Base-by-base conservation (phyloP, 2,113 vertebrate genomes). In the Lonchura striata region DNA sequence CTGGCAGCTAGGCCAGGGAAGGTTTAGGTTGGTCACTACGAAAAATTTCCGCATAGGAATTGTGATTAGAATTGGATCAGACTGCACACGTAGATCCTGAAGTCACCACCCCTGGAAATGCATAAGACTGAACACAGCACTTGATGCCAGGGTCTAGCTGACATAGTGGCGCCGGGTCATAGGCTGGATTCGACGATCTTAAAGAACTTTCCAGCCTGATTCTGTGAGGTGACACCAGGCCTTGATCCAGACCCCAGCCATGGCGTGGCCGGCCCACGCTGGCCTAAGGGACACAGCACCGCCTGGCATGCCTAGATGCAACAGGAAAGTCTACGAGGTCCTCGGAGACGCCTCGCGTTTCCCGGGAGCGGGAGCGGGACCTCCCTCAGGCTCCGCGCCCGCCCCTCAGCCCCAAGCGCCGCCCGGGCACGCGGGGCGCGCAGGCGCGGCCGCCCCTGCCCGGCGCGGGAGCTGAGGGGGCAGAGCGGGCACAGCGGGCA, bases 301-400 rank as follows among this genome's bases (percentile, higher is more conserved):
- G 2, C 53, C 7, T 2, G 2, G 6, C 19, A 10, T 0, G 13
- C 11, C 24, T 30, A 39, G 5, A 37, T 2, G 7, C 41, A 21
- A 39, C 0, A 21, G 1, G 3, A 2, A 3, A 0, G 4, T 1
- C 5, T 5, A 18, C 1, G 0, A 11, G 5, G 5, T 2, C 2
- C 5, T 17, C 4, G 1, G 1, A 1, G 2, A 18, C 1, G 12
- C 7, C 25, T 4, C 4, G 3, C 5, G 2, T 5, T 15, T 9
- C 5, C 25, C 4, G 11, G 11, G 13, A 33, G 0, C 8, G 4
- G 10, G 19, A 53, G 0, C 8, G 3, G 21, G 15, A 33, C 0
- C 9, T 12, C 41, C 41, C 41, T 41, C 41, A 41, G 5, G 11
- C 8, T 39, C 0, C 5, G 1, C 5, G 2, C 11, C 35, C 15